phyloP scores from a whole-genome alignment of 2,888 invertebrate genomes.

The Oscheius sp. region DNA sequence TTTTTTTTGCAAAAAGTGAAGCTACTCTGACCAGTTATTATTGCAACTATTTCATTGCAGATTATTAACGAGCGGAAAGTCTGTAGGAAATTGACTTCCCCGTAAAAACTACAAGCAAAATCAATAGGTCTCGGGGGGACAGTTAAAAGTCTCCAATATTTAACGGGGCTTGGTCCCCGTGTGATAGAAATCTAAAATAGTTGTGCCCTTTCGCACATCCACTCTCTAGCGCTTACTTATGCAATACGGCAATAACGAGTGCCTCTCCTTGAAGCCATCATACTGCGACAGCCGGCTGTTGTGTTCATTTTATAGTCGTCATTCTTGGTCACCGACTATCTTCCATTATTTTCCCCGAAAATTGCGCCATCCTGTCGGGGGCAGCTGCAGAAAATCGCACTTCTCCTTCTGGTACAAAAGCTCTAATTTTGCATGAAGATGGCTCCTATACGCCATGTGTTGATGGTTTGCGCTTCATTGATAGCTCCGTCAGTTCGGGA shows the following conservation, averaged over 20 bases:
- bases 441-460: constrained; percentile 12
- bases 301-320: constrained; percentile 6
- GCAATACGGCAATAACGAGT: constrained; percentile 26
- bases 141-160: too few relatives aligned
- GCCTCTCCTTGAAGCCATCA: constrained; percentile 28
- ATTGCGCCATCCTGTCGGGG: constrained; percentile 10
- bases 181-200: not conserved
- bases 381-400: not conserved
- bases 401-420: constrained; percentile 19
- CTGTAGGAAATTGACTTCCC: too few relatives aligned
- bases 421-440: constrained; percentile 16
- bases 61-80: too few relatives aligned
- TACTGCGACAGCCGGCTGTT: constrained; percentile 1
- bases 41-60: too few relatives aligned
- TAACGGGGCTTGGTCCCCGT: too few relatives aligned
- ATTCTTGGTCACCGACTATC: constrained; percentile 3
- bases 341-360: too few relatives aligned
- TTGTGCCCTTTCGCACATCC: constrained; percentile 11
- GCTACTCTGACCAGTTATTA: too few relatives aligned
- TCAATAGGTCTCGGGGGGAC: too few relatives aligned
- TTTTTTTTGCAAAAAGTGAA: too few relatives aligned
- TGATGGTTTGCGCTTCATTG: constrained; percentile 28
- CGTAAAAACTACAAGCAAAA: too few relatives aligned
- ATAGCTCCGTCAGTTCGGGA: constrained; percentile 24
- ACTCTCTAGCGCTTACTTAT: constrained; percentile 28